Conservation (phyloP, 2,113 vertebrate genomes). For the Azemiops feae region DNA sequence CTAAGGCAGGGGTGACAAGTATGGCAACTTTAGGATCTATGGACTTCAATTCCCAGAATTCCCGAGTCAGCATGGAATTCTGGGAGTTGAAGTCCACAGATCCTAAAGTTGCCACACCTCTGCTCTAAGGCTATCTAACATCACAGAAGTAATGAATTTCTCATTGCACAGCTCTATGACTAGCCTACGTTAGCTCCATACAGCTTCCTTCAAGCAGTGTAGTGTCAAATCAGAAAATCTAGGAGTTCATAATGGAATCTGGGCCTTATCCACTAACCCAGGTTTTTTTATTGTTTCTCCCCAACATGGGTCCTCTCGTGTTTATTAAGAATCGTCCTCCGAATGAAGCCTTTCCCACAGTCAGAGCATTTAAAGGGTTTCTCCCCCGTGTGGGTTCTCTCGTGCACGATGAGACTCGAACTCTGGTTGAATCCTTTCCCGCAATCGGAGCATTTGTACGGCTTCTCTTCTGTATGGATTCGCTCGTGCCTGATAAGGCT, state of each 20-base stretch:
- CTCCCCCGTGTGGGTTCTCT: constrained; percentile 24
- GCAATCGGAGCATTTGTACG: constrained; percentile 15
- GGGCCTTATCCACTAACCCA: neutral
- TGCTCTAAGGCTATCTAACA: neutral
- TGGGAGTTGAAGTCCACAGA: neutral
- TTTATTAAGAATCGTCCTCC: constrained; percentile 27
- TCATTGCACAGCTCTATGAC: neutral
- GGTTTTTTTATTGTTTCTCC: neutral
- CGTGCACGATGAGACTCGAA: constrained; percentile 9
- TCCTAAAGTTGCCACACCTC: neutral
- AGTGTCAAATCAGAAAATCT: neutral
- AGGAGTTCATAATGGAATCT: neutral
- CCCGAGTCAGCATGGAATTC: neutral
- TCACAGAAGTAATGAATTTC: neutral
- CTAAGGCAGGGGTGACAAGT: neutral
- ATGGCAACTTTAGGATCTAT: neutral
- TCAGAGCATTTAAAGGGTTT: constrained; percentile 17
- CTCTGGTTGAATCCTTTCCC: constrained; percentile 33
- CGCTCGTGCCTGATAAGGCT: constrained; percentile 43
- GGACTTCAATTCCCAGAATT: neutral
- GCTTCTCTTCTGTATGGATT: constrained; percentile 32
- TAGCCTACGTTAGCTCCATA: neutral
- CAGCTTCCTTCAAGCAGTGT: neutral
- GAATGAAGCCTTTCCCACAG: constrained; percentile 28
- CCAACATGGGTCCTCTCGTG: constrained; percentile 18